Evolutionary conservation across 2,888 invertebrate genomes (phyloP).

Genomic region (Diarsia dahlii): DNA sequence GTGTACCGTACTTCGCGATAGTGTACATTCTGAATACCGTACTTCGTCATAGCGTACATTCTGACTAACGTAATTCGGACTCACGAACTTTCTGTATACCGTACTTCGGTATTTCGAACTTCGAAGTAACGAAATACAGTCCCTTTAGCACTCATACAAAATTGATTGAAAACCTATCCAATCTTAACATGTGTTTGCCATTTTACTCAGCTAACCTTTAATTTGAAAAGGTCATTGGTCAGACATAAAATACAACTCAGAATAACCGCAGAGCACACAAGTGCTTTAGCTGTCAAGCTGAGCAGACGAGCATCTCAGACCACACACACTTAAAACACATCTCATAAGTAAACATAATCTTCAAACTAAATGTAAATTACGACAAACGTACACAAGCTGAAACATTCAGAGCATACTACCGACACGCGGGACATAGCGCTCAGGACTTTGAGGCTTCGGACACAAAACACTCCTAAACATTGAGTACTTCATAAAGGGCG

Average conservation of each 20-base stretch:
- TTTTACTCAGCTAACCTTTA: background rate
- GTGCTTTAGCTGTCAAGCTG: conserved; percentile 7
- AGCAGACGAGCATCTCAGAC: conserved; percentile 9
- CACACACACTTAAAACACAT: conserved; percentile 35
- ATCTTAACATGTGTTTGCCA: background rate
- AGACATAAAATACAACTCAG: conserved; percentile 13
- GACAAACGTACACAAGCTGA: conserved; percentile 30
- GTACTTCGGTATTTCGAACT: no score
- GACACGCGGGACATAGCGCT: conserved; percentile 27
- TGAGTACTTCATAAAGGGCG: conserved; percentile 53
- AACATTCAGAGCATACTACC: conserved; percentile 40
- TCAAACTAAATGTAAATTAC: conserved; percentile 57
- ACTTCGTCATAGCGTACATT: no score
- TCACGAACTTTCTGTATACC: no score
- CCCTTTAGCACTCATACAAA: background rate
- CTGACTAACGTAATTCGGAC: no score
- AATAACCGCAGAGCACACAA: conserved; percentile 13
- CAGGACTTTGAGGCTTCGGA: conserved; percentile 51
- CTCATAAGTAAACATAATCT: conserved; percentile 52
- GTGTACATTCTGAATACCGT: no score
- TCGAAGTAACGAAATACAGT: no score
- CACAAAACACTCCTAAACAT: conserved; percentile 43
- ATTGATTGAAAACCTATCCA: background rate
- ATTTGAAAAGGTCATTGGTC: conserved; percentile 27
- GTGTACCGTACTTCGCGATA: no score